Percentiles rank a stretch among this genome's conserved stretches.
Evolutionary conservation across 2,113 vertebrate species (phyloP).

Genomic region (Lanius collurio): DNA sequence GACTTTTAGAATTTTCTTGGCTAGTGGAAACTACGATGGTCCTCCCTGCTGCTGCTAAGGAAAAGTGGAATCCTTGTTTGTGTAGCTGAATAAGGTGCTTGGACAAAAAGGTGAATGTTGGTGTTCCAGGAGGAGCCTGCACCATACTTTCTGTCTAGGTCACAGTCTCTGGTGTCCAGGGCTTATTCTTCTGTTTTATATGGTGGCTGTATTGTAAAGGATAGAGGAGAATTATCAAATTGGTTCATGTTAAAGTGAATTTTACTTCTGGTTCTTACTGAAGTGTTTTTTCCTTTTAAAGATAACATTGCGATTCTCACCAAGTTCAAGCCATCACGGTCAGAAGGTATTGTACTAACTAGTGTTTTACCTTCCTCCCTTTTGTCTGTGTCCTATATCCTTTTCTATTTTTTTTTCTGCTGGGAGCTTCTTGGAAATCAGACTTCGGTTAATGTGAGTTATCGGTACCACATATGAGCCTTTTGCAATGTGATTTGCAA

Average conservation of each 20-base stretch:
- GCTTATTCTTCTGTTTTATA: background rate
- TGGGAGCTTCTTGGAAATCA: background rate
- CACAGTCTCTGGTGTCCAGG: background rate
- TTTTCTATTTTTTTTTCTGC: background rate
- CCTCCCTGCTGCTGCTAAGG: background rate
- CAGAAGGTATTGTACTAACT: constrained; percentile 66
- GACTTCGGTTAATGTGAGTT: background rate
- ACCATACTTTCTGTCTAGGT: background rate
- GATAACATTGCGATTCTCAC: constrained; percentile 60
- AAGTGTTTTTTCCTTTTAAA: constrained; percentile 63
- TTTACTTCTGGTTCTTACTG: constrained; percentile 30
- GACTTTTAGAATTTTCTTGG: background rate
- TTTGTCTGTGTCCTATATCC: background rate
- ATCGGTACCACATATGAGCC: background rate
- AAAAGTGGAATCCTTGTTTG: background rate
- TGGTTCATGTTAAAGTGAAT: background rate
- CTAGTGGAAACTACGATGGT: background rate
- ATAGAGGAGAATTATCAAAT: background rate
- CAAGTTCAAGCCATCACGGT: constrained; percentile 22
- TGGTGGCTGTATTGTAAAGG: background rate
- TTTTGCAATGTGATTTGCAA: background rate
- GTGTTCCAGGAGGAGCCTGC: background rate
- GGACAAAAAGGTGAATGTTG: background rate
- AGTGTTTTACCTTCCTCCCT: fast-evolving
- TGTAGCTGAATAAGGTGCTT: background rate